Evolutionary conservation across 2,888 invertebrate species (phyloP), one percentile per base, ranked within the genome.

Genomic region (Lottia scabra): DNA sequence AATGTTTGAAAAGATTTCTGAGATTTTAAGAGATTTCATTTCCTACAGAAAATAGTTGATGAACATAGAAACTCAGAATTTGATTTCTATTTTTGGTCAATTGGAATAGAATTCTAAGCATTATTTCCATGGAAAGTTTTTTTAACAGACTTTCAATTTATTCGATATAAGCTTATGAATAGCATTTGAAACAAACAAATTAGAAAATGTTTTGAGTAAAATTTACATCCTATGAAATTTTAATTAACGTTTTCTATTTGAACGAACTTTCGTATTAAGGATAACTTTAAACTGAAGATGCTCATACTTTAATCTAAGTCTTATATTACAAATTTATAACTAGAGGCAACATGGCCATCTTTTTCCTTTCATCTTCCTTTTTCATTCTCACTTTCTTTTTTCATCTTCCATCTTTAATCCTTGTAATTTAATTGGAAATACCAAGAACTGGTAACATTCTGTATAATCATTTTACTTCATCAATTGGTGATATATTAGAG

Each of bases 401-500:
- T 63, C 56, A 23, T 63, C 45, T 62, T n/a, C 30, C 63, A 27
- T 68, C 30, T 64, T 56, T 56, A 56, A 56, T 56, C 56, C 56
- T 19, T 13, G 23, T 23, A 23, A 23, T 23, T 56, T 71, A 68
- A 74, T 71, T 74, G 70, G 68, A 68, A 67, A 65, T 44, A 68
- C 71, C 65, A 71, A 71, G 71, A 68, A 63, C 65, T 64, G 48
- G n/a, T 68, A 65, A 63, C 66, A 46, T 63, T 65, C 68, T 74
- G 23, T 68, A 64, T 71, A 71, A 69, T 71, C 71, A 68, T 68
- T 68, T 71, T 68, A 74, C 69, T 71, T 30, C 66, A 66, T 74
- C 74, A 71, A 71, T 71, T 71, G 71, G 46, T 56, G 68, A 74
- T 68, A 68, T 68, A 68, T 44, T 63, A 44, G 45, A 63, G 38